Evolutionary conservation across 2,888 invertebrate species (phyloP).

Genomic region (Idaea aversata): DNA sequence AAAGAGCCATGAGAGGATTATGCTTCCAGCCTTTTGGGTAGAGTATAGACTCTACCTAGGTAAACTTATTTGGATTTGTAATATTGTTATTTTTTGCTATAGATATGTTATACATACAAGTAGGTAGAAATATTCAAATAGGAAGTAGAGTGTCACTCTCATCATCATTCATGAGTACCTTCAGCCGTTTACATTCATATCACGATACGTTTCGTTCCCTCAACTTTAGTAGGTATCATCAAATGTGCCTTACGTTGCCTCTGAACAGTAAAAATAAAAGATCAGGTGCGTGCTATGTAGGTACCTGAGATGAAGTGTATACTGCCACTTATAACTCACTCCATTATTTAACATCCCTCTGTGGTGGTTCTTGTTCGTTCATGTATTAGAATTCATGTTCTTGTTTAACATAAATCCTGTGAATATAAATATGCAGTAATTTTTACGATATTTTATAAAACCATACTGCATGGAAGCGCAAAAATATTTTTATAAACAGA

Average conservation of each 20-base stretch:
- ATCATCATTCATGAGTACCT: constrained; percentile 4
- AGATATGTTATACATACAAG: no score
- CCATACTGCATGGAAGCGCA: constrained; percentile 3
- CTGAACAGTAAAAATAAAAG: constrained; percentile 48
- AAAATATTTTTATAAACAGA: constrained; percentile 13
- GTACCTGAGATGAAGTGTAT: constrained; percentile 33
- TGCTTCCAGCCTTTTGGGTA: no score
- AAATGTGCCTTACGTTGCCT: constrained; percentile 39
- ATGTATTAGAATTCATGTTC: constrained; percentile 13
- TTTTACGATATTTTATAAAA: constrained; percentile 1
- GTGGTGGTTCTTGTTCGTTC: constrained; percentile 5
- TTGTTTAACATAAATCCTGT: constrained; percentile 14
- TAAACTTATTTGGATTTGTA: no score
- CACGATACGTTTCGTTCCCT: constrained; percentile 32
- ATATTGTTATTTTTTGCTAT: no score
- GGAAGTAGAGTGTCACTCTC: not conserved
- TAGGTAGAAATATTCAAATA: not conserved
- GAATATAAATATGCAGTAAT: constrained; percentile 5
- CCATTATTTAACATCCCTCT: constrained; percentile 21
- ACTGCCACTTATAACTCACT: constrained; percentile 40
- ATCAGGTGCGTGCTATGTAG: constrained; percentile 37
- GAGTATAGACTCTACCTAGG: no score
- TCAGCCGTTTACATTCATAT: constrained; percentile 7
- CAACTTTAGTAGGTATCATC: constrained; percentile 41
- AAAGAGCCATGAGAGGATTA: no score